Base-by-base conservation (phyloP, 2,888 invertebrate genomes). In the Carabus problematicus region DNA sequence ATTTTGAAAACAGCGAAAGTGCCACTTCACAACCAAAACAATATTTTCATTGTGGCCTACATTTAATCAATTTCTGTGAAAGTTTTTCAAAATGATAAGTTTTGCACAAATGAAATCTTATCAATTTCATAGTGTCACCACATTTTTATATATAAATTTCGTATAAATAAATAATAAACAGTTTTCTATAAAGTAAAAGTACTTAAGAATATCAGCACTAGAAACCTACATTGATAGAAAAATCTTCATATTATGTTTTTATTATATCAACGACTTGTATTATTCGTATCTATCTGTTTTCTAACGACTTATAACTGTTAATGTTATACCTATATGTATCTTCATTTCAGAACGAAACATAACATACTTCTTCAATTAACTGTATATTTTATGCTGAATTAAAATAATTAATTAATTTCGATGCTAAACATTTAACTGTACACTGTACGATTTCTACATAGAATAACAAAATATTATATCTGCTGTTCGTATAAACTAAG, bases 151-250 rank as follows among this genome's bases (percentile, higher is more conserved):
- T 11, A 45, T 4, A 45, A 14, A 45, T 8, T 61, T 45, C 49
- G 61, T 39, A 62, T 47, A 47, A 1, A 49, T 49, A 62, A 18
- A 62, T 62, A 52, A 52, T 45, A 45, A 7, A 1, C 49, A 63
- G 19, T 63, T 63, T n/a, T 63, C 63, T 63, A 52, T 63, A 63
- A 63, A 63, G 63, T 63, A 63, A 63, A 63, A 52, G 63, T 63
- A 40, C 41, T 54, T 63, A 52, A 54, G 63, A 63, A 63, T 63
- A 63, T 63, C 52, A 54, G 63, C 40, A 63, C 63, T 63, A 63
- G 63, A 63, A 63, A 63, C 63, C 63, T 63, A 63, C 63, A 52
- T 63, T 45, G 52, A 49, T 52, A 19, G 18, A 49, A 52, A 63
- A 63, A 54, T 63, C 41, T 29, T 29, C 29, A 29, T 29, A 29